phyloP scores from a whole-genome alignment of 2,888 invertebrate genomes.

The Furcula furcula region DNA sequence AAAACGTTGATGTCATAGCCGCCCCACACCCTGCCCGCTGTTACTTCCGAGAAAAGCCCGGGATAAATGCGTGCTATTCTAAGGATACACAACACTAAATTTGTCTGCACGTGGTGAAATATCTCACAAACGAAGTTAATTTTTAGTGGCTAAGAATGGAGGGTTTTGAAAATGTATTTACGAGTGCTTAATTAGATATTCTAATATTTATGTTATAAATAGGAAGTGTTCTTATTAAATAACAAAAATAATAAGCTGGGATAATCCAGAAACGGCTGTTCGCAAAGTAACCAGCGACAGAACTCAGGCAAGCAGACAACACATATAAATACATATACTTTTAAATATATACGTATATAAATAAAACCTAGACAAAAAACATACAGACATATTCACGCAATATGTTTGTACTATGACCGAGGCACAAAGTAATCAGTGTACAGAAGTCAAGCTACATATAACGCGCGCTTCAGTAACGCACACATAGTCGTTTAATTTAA shows the following conservation, averaged over 20 bases:
- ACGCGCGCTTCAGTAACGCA: too few species aligned
- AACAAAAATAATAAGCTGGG: too few species aligned
- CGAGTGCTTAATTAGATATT: constrained; percentile 8
- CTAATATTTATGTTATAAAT: too few species aligned
- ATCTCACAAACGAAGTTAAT: constrained; percentile 14
- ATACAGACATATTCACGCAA: too few species aligned
- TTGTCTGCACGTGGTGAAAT: constrained; percentile 15
- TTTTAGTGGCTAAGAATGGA: constrained; percentile 6
- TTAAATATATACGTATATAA: not conserved
- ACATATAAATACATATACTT: not conserved
- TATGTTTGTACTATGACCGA: too few species aligned
- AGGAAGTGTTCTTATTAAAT: too few species aligned
- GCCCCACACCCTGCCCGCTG: constrained; percentile 4
- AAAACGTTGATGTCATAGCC: not conserved
- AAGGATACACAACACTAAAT: constrained; percentile 21
- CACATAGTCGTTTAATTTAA: too few species aligned
- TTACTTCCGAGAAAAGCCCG: constrained; percentile 11
- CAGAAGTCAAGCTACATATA: too few species aligned
- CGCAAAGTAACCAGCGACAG: too few species aligned
- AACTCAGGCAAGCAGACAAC: too few species aligned
- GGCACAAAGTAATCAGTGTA: too few species aligned
- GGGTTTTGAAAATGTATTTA: constrained; percentile 15
- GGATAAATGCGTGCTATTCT: constrained; percentile 24
- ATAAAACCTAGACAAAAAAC: constrained; percentile 1
- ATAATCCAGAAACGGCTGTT: too few species aligned